Conservation (phyloP, 2,113 vertebrate species). For the Sialia sialis region DNA sequence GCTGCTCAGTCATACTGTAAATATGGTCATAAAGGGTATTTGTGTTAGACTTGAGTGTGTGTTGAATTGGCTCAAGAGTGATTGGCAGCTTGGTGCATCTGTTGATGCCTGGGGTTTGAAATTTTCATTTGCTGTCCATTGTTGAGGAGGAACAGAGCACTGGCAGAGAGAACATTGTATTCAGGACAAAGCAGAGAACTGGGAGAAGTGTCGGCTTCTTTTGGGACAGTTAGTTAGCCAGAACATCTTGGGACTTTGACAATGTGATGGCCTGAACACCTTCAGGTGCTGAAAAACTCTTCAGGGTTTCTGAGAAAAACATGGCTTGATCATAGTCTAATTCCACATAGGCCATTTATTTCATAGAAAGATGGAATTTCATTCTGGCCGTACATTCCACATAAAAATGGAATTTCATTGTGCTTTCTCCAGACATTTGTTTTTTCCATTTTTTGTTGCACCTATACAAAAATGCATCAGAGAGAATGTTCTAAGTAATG, state of each 20-base stretch:
- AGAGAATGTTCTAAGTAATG: neutral
- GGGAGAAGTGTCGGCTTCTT: accelerated
- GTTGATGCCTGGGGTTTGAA: neutral
- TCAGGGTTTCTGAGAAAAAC: neutral
- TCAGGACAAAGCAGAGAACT: neutral
- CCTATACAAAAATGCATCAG: neutral
- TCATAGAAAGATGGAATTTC: neutral
- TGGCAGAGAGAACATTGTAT: neutral
- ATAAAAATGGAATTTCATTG: neutral
- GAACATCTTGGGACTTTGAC: neutral
- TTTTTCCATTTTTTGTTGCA: neutral
- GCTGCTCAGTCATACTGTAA: neutral
- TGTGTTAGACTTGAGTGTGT: neutral
- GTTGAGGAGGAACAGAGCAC: neutral
- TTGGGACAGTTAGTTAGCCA: neutral
- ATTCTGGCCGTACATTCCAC: neutral
- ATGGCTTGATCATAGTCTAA: neutral
- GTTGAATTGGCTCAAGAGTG: neutral
- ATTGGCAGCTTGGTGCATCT: neutral
- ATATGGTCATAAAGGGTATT: neutral
- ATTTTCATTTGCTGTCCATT: neutral
- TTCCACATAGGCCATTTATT: neutral
- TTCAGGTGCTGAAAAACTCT: neutral
- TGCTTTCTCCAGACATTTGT: neutral
- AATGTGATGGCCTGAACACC: neutral